Conservation (phyloP, 1,140 invertebrate species). For the Musca vetustissima region DNA sequence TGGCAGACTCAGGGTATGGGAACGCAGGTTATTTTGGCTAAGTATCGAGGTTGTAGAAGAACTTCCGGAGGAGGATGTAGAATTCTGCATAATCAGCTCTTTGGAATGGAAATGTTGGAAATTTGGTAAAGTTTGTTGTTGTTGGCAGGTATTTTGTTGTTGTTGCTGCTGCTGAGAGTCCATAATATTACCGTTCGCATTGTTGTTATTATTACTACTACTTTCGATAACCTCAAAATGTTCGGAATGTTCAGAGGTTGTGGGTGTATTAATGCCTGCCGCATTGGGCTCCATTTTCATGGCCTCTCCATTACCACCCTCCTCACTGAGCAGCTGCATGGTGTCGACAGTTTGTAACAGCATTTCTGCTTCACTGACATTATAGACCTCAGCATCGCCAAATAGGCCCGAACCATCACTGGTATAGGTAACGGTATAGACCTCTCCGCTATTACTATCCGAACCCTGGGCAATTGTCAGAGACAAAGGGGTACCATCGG, state of each 20-base stretch:
- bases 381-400: constrained; percentile 68
- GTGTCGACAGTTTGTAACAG: constrained; percentile 66
- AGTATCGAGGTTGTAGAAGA: constrained; percentile 36
- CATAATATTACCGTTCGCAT: constrained; percentile 5
- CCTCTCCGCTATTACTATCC: constrained; percentile 37
- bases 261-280: no score
- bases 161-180: constrained; percentile 18
- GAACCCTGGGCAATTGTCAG: constrained; percentile 44
- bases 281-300: constrained; percentile 49
- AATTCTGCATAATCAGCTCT: constrained; percentile 55
- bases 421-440: constrained; percentile 53
- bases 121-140: constrained; percentile 66
- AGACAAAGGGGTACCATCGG: constrained; percentile 46
- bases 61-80: constrained; percentile 22
- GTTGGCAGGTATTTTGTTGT: constrained; percentile 59
- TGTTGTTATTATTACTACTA: constrained; percentile 8
- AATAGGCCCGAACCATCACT: constrained; percentile 44
- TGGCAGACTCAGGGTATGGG: constrained; percentile 41
- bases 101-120: constrained; percentile 74
- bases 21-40: constrained; percentile 54
- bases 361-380: constrained; percentile 69
- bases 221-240: constrained; percentile 59
- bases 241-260: constrained; percentile 47
- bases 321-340: constrained; percentile 68
- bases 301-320: constrained; percentile 61